Evolutionary conservation across 2,113 vertebrate genomes (phyloP), one percentile per base, ranked within the genome.

Genomic region (Morone chrysops): DNA sequence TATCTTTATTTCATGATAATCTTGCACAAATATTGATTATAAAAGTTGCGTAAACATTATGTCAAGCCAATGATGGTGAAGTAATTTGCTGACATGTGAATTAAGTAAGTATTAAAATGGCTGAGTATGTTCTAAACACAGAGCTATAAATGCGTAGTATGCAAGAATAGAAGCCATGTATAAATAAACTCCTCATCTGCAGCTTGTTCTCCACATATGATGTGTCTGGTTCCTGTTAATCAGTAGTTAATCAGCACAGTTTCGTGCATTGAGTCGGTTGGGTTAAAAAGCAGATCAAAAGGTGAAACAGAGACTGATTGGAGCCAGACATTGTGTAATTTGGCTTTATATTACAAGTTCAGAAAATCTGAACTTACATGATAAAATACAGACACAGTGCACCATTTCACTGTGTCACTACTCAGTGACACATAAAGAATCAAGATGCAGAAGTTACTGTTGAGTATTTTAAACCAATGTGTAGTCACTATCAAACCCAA

Each of bases 41-140:
- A 80, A 43, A 20, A 25, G 56, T 77, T 77, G 41, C 17, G 7
- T 72, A 74, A 81, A 81, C 70, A 71, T 78, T 31, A 51, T 47
- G 71, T 83, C 61, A 73, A 50, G 17, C 16, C n/a, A 5, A 20
- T 25, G 25, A 38, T 18, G 47, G 31, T 71, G 65, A 81, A 0
- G 41, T 75, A 3, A 75, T 80, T 62, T 41, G 45, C 41, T 66
- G 80, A 73, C 17, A 38, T 17, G 47, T 20, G 60, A 53, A 61
- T 75, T 71, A 72, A 47, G 47, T 18, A 10, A 43, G 12, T 43
- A 50, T 50, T 43, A 8, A 59, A 83, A 60, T 6, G 5, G 31
- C 59, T 36, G 36, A 20, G 17, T 17, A 11, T 51, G 40, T 63
- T 75, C n/a, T 59, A 40, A 67, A 59, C 57, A 45, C 40, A 82